Evolutionary conservation across 2,888 invertebrate species (phyloP).

Genomic region (Ellobium chinense): DNA sequence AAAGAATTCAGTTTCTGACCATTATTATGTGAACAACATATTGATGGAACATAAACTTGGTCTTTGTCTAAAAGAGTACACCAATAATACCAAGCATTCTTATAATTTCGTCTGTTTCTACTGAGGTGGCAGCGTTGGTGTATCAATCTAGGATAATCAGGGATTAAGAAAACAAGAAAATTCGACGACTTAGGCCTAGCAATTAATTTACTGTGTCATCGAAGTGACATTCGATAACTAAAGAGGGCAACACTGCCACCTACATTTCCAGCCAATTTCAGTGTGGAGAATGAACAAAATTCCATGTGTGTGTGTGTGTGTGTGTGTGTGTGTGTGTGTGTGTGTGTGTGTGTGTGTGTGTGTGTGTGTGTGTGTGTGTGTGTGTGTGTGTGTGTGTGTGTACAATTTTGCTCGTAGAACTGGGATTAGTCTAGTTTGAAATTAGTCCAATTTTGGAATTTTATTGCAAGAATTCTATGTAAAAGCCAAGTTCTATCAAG

Average conservation of each 20-base stretch:
- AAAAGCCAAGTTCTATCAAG: too few species aligned
- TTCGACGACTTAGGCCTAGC: too few species aligned
- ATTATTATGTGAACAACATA: too few species aligned
- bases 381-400: not conserved
- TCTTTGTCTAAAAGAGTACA: too few species aligned
- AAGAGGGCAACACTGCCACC: not conserved
- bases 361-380: not conserved
- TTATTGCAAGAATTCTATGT: not conserved
- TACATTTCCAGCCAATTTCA: not conserved
- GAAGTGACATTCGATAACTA: not conserved
- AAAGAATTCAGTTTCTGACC: too few species aligned
- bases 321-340: constrained; percentile 13
- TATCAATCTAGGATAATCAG: too few species aligned
- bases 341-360: constrained; percentile 14
- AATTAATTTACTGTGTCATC: not conserved
- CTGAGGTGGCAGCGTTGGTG: too few species aligned
- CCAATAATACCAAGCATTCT: too few species aligned
- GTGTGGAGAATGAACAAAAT: not conserved
- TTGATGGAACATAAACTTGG: too few species aligned
- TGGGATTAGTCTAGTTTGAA: not conserved
- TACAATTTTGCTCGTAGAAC: not conserved
- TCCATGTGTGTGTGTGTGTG: not conserved
- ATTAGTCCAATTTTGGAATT: not conserved
- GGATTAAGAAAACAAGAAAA: too few species aligned
- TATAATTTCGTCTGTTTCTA: too few species aligned